Evolutionary conservation across 2,888 invertebrate species (phyloP).

Genomic region (Spisula solida): DNA sequence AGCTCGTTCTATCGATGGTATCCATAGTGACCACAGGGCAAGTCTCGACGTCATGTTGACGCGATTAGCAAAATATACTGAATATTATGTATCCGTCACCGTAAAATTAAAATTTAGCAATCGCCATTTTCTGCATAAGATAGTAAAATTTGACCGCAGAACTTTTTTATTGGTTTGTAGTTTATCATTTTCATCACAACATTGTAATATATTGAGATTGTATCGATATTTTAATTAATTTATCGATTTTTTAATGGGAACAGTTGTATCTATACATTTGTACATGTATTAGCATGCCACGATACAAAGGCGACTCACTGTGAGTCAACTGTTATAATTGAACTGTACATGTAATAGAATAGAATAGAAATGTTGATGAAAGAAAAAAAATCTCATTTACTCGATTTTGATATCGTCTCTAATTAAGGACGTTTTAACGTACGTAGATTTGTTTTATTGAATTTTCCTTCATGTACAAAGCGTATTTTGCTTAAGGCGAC

Average conservation of each 20-base stretch:
- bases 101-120: no score
- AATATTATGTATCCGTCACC: no score
- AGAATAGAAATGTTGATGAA: background rate
- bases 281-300: background rate
- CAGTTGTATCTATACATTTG: background rate
- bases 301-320: background rate
- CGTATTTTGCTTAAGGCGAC: conserved; percentile 6
- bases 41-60: no score
- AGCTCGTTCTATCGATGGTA: no score
- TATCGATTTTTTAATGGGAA: background rate
- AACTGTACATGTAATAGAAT: background rate
- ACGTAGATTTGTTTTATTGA: conserved; percentile 3
- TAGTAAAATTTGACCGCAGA: no score
- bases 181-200: background rate
- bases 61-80: no score
- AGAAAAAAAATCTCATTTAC: background rate
- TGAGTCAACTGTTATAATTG: background rate
- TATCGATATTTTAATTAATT: conserved; percentile 5
- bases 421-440: conserved; percentile 14
- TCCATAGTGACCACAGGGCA: no score
- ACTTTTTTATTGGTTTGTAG: no score
- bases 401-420: background rate
- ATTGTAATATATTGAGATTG: background rate
- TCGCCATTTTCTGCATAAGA: no score
- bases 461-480: conserved; percentile 18